A percentile compares a stretch with the other conserved stretches of the same genome.
phyloP scores from a whole-genome alignment of 2,888 invertebrate genomes.

The Carterocephalus palaemon region DNA sequence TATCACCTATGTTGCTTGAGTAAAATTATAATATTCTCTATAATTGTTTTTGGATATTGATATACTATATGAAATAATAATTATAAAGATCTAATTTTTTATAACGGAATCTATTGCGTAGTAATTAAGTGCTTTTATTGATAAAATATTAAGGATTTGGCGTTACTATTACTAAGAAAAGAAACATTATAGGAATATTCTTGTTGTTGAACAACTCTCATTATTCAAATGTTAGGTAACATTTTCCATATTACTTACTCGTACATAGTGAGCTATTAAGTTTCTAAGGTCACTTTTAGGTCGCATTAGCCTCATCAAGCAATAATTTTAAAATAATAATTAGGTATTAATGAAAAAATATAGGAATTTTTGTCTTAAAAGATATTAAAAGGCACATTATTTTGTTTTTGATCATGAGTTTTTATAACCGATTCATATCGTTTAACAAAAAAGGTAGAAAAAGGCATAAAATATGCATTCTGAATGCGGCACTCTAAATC shows the following conservation, averaged over 20 bases:
- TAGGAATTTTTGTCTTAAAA: no score
- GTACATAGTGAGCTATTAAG: conserved; percentile 10
- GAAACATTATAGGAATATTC: conserved; percentile 7
- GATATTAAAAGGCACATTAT: no score
- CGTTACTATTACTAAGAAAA: conserved; percentile 12
- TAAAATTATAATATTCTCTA: conserved; percentile 39
- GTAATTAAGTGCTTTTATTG: conserved; percentile 15
- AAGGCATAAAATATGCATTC: no score
- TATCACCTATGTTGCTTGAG: conserved; percentile 46
- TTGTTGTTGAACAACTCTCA: conserved; percentile 20
- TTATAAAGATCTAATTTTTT: conserved; percentile 21
- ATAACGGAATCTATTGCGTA: conserved; percentile 24
- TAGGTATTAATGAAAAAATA: background rate
- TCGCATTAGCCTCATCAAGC: background rate
- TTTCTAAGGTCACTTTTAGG: background rate
- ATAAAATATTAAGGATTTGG: conserved; percentile 17
- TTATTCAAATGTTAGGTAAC: conserved; percentile 6
- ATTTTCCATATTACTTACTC: conserved; percentile 4
- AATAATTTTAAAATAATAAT: background rate
- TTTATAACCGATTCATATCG: no score
- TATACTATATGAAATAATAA: conserved; percentile 18
- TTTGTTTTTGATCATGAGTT: no score
- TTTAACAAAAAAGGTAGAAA: no score
- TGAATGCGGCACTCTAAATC: no score
- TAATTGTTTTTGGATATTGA: conserved; percentile 21